Base-by-base conservation (phyloP, 2,888 invertebrate genomes). In the Rhamphomyia laevipes region DNA sequence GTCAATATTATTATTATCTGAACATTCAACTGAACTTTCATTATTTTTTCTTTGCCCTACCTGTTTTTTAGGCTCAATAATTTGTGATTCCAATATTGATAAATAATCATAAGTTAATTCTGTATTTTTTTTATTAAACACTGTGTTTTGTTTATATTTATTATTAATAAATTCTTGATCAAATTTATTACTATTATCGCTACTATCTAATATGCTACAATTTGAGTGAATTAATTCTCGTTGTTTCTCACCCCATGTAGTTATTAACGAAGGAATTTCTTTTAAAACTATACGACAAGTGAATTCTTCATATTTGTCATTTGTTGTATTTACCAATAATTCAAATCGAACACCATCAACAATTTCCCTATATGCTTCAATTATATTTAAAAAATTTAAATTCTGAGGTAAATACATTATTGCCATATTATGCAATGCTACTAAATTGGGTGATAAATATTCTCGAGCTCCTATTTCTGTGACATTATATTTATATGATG, bases 201-300 rank as follows among this genome's bases (percentile, higher is more conserved):
- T 44, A 18, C 38, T 55, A 15, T 23, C 57, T 13, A 47, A 13
- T 15, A 54, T 56, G 2, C 81, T 82, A 60, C 84, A 84, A 59
- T 84, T 84, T 57, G 84, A 82, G 21, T 74, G 69, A 44, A 78
- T 63, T 49, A 84, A 73, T 13, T 77, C 73, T 59, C 80, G 77
- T 43, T 75, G 74, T 62, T 77, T 79, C 44, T 74, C 74, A 31
- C 78, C 78, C 64, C 74, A 73, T 13, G 73, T 62, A 47, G 74
- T 70, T 59, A 71, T 73, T 23, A 78, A 61, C 82, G 84, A 83
- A 1, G 81, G 80, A 59, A 80, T 78, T 61, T 83, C 80, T 49
- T 81, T 65, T 58, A 81, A 75, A 17, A 77, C 73, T 53, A 84
- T 65, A 56, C 76, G 75, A 62, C 84, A 85, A 9, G 73, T 55